Evolutionary conservation across 2,797 vertebrate species (phyloP).

Genomic region (Geotrypetes seraphini): DNA sequence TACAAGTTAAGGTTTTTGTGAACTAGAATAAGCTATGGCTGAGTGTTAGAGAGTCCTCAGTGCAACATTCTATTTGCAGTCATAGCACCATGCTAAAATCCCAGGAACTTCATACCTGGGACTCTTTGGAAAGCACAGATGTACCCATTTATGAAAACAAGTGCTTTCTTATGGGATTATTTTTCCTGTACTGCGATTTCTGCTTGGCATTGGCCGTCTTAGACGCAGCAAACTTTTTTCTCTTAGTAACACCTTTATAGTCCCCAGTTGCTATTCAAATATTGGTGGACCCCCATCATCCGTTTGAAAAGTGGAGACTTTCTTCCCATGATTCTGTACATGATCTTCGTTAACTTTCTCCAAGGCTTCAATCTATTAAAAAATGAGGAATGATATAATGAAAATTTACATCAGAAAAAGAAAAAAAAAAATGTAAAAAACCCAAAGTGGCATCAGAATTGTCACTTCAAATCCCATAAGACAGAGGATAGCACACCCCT

Average conservation of each 20-base stretch:
- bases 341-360: slow-evolving; percentile 93
- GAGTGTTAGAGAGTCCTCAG: no score
- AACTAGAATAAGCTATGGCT: no score
- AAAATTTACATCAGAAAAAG: no score
- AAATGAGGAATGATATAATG: not conserved
- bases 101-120: slow-evolving; percentile 17
- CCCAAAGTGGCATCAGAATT: no score
- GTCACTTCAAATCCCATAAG: no score
- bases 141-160: slow-evolving; percentile 26
- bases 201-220: slow-evolving; percentile 9
- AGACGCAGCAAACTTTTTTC: slow-evolving; percentile 20
- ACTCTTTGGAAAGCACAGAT: slow-evolving; percentile 24
- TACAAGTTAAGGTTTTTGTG: no score
- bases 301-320: slow-evolving; percentile 42
- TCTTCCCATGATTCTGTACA: slow-evolving; percentile 75
- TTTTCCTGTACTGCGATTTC: slow-evolving; percentile 23
- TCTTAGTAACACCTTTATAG: not conserved
- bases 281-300: slow-evolving; percentile 63
- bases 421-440: no score
- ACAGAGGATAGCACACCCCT: no score
- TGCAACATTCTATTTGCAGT: slow-evolving; percentile 42
- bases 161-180: slow-evolving; percentile 29
- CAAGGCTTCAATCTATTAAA: slow-evolving; percentile 75
- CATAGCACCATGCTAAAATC: slow-evolving; percentile 30
- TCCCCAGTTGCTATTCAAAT: slow-evolving; percentile 36